Conservation (phyloP, 2,113 vertebrate species). For the Lonchura striata region DNA sequence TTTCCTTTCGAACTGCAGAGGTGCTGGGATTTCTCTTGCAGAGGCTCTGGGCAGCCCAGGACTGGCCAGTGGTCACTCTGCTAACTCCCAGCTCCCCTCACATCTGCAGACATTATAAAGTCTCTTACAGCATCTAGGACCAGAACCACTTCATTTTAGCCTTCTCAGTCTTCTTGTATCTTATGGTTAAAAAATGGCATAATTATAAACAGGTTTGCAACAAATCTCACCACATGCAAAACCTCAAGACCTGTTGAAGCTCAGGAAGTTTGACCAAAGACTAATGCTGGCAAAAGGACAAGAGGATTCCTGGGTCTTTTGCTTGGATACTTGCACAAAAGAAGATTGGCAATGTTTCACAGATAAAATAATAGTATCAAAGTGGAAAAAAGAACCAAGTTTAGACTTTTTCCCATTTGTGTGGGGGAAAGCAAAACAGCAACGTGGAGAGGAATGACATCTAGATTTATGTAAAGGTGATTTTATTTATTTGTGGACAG, state of each 20-base stretch:
- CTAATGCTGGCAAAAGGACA: not conserved
- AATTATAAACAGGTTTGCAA: not conserved
- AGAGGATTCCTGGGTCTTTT: not conserved
- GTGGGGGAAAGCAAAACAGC: not conserved
- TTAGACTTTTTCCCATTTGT: not conserved
- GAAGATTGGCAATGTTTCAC: not conserved
- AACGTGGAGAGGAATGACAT: not conserved
- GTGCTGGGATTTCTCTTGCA: not conserved
- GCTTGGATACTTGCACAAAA: not conserved
- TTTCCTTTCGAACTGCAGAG: not conserved
- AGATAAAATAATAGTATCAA: not conserved
- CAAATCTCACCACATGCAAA: not conserved
- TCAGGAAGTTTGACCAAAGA: constrained; percentile 42
- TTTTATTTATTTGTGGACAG: not conserved
- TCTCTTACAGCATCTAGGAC: not conserved
- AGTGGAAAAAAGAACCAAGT: not conserved
- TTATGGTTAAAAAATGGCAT: not conserved
- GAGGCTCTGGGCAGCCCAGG: not conserved
- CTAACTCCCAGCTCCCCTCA: not conserved
- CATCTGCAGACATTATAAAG: not conserved
- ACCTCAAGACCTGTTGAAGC: constrained; percentile 25
- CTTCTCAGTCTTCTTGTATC: constrained; percentile 3
- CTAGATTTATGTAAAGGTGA: not conserved
- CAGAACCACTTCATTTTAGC: not conserved
- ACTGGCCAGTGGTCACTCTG: accelerated